These are phyloP conservation scores for Acipenser ruthenus DNA, from an alignment of 2,797 vertebrate species.

Conservation along the genomic window DNA sequence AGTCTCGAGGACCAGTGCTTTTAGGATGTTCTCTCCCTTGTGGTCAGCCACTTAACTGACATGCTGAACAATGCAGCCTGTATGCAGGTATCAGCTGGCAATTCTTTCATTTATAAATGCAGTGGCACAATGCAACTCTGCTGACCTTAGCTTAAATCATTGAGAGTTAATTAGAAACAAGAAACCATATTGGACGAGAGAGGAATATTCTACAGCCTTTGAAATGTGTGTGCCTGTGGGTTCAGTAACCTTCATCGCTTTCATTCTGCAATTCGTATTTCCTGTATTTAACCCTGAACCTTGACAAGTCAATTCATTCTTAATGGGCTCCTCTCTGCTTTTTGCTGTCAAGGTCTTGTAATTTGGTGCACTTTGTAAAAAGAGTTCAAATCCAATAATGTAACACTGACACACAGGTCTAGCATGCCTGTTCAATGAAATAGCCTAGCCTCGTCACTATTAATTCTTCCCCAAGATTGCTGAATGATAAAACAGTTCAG, in stretches of 20 bases:
- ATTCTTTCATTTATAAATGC: conserved; percentile 17
- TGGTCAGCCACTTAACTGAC: no score
- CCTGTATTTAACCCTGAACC: conserved; percentile 21
- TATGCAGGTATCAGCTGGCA: neutral
- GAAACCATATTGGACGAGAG: conserved; percentile 12
- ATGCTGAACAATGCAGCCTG: no score
- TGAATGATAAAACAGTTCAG: no score
- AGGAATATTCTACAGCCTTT: conserved; percentile 12
- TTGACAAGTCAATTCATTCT: conserved; percentile 36
- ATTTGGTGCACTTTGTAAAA: conserved; percentile 7
- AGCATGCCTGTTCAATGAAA: no score
- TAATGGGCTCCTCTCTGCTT: conserved; percentile 31
- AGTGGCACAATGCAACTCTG: conserved; percentile 16
- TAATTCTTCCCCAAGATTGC: no score
- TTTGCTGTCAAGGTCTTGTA: conserved; percentile 18
- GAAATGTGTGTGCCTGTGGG: conserved; percentile 8
- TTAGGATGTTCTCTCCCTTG: no score
- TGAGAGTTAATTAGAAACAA: conserved; percentile 12
- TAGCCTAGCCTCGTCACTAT: no score
- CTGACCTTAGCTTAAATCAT: conserved; percentile 20
- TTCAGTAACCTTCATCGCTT: conserved; percentile 24
- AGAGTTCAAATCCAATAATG: conserved; percentile 19
- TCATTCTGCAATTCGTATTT: conserved; percentile 25
- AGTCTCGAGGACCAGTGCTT: conserved; percentile 10
- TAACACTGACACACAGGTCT: no score